Conservation (phyloP, 92 coral and sea anemone genomes). For the Paramuricea clavata region DNA sequence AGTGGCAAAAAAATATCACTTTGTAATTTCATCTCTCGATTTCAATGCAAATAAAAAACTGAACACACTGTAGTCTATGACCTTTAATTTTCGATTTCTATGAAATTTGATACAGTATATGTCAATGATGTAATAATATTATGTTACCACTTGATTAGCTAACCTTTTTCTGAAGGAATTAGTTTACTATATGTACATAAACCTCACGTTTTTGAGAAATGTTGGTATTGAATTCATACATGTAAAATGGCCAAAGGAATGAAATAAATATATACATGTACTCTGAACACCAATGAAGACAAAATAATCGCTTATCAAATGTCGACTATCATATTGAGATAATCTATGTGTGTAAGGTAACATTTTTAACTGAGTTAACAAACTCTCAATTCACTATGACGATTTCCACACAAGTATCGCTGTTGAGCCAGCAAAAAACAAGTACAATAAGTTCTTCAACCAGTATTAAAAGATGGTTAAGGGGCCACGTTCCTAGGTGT, state of each 20-base stretch:
- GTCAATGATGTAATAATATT: background rate
- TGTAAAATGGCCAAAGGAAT: too few relatives aligned
- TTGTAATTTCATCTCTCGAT: too few relatives aligned
- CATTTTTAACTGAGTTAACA: background rate
- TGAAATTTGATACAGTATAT: background rate
- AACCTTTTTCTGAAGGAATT: too few relatives aligned
- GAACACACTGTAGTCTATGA: background rate
- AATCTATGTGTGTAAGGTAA: background rate
- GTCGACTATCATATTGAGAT: background rate
- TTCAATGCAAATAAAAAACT: too few relatives aligned
- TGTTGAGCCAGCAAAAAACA: conserved; percentile 95
- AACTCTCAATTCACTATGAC: conserved; percentile 67
- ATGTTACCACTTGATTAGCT: too few relatives aligned
- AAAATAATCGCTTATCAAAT: background rate
- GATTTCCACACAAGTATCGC: conserved; percentile 98
- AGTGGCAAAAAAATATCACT: too few relatives aligned
- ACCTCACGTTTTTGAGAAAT: background rate
- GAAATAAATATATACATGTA: background rate
- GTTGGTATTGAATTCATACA: background rate
- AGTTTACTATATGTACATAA: background rate
- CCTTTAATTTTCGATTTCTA: background rate
- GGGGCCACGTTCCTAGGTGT: too few relatives aligned
- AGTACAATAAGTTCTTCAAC: conserved; percentile 83
- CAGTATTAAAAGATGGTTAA: too few relatives aligned
- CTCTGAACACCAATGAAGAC: background rate